These are phyloP conservation scores for Octomys mimax DNA, from an alignment of 2,797 vertebrate species.

Conservation along the genomic window DNA sequence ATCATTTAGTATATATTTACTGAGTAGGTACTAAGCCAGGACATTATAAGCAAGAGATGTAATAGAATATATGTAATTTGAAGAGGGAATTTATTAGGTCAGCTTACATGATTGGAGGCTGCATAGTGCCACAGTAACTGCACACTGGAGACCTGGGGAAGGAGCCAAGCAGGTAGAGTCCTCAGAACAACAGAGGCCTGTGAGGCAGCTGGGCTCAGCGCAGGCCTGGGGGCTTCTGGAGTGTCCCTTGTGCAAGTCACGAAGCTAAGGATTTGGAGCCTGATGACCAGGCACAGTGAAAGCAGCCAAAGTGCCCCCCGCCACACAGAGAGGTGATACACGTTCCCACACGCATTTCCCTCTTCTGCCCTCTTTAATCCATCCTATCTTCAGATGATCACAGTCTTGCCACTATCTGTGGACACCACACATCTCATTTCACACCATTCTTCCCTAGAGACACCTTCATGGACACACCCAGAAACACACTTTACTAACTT, in stretches of 20 bases:
- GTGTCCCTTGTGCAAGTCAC: neutral
- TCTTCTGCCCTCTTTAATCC: neutral
- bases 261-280: neutral
- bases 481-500: neutral
- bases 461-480: too few species aligned
- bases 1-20: neutral
- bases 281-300: neutral
- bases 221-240: neutral
- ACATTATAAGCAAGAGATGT: neutral
- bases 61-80: neutral
- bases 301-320: neutral
- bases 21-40: neutral
- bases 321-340: neutral
- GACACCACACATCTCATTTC: neutral
- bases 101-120: neutral
- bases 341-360: fast-evolving
- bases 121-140: neutral
- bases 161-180: neutral
- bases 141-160: neutral
- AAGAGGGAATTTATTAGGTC: neutral
- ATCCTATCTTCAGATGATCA: too few species aligned
- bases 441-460: neutral
- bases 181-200: neutral
- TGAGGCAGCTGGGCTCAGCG: fast-evolving
- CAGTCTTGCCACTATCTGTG: neutral